These are phyloP conservation scores for Carposina sasakii DNA, from an alignment of 1,140 invertebrate genomes.

Conservation along the genomic window DNA sequence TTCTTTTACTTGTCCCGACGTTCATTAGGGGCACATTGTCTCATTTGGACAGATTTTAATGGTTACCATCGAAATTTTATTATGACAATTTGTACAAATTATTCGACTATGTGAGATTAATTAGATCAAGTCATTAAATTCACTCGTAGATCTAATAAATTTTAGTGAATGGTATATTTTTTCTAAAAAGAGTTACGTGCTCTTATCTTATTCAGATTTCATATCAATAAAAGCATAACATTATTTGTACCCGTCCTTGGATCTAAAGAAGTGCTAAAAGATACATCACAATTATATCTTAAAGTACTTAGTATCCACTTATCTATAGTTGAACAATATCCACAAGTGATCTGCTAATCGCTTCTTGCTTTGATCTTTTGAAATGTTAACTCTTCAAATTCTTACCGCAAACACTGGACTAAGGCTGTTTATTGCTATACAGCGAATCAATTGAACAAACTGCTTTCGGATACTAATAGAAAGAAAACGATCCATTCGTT, in stretches of 20 bases:
- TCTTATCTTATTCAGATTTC: too few relatives aligned
- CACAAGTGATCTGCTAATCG: constrained; percentile 54
- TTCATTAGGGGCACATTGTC: constrained; percentile 61
- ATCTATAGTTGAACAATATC: constrained; percentile 53
- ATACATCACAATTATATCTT: constrained; percentile 47
- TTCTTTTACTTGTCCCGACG: constrained; percentile 42
- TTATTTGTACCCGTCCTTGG: constrained; percentile 26
- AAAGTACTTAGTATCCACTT: constrained; percentile 44
- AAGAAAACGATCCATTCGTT: constrained; percentile 54
- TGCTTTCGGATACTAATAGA: constrained; percentile 57
- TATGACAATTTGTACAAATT: constrained; percentile 46
- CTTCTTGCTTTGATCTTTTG: constrained; percentile 52
- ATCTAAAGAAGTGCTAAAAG: constrained; percentile 47
- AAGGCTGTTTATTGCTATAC: constrained; percentile 46
- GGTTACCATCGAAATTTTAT: constrained; percentile 52
- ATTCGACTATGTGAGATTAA: too few relatives aligned
- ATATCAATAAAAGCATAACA: too few relatives aligned
- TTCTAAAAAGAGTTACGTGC: too few relatives aligned
- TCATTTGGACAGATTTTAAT: constrained; percentile 51
- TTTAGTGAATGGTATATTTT: too few relatives aligned
- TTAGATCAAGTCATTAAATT: constrained; percentile 11
- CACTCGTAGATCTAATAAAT: too few relatives aligned
- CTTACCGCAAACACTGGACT: constrained; percentile 48
- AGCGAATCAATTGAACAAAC: constrained; percentile 62
- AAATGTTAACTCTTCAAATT: constrained; percentile 60